Conservation (phyloP, 2,113 vertebrate species). For the Galbula dea region DNA sequence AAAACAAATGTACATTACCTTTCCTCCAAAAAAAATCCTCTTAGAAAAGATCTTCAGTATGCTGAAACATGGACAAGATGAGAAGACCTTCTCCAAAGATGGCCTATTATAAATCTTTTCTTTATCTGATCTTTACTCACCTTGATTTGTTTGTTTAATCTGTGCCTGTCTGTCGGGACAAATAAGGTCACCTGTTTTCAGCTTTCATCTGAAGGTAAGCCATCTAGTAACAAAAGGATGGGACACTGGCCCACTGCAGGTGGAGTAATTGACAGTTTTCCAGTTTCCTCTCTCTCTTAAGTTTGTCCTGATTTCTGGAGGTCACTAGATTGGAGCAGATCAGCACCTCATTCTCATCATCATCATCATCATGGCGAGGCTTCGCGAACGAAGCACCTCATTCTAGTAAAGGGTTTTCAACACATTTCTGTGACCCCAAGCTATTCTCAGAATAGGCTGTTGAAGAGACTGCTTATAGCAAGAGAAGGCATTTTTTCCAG, state of each 20-base stretch:
- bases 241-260: not conserved
- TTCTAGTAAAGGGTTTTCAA: not conserved
- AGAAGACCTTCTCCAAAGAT: not conserved
- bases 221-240: not conserved
- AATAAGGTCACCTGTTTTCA: not conserved
- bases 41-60: not conserved
- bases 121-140: not conserved
- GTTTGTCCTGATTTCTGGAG: not conserved
- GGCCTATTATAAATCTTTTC: not conserved
- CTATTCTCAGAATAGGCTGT: not conserved
- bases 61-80: not conserved
- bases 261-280: not conserved
- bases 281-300: not conserved
- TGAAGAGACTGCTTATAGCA: not conserved
- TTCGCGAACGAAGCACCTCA: too few species aligned
- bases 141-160: not conserved
- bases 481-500: not conserved
- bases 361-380: too few species aligned
- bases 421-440: not conserved
- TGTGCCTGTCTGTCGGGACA: not conserved
- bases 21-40: not conserved
- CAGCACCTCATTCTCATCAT: too few species aligned
- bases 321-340: not conserved
- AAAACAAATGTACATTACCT: not conserved
- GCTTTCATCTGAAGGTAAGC: not conserved